Evolutionary conservation across 2,888 invertebrate genomes (phyloP), one percentile per base, ranked within the genome.

Genomic region (Ferrisia virgata): DNA sequence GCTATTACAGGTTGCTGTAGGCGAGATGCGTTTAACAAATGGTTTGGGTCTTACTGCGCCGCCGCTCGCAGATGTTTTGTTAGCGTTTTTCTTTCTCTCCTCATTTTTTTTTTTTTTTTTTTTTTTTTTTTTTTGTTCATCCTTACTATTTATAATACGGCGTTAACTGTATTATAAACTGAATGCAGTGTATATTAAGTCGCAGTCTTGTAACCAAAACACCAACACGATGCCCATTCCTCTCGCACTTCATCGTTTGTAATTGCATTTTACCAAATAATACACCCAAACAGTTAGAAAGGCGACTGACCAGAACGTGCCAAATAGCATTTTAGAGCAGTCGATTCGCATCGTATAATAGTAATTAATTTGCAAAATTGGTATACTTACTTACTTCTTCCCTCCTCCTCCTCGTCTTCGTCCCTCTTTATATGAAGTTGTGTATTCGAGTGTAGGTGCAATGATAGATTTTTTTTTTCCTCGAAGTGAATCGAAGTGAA

Each of bases 21-120:
- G 53, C 36, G 81, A 47, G 81, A 58, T 58, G 81, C 47, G 81
- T 81, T 28, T 81, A 81, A 81, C 81, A 81, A 81, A 81, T 81
- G 81, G 81, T 81, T 58, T 28, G 72, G 64, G 31, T 81, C 47
- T 22, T 81, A 47, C 36, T 33, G 33, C 33, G 58, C 81, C 81
- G 53, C 81, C 72, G 72, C 72, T 76, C 72, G 72, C 72, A 76
- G 72, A 76, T 76, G 72, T 76, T 76, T 76, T 76, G 72, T 76
- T 76, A 76, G 72, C 72, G 36, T 76, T 36, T 76, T 76, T 76
- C 25, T 36, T 18, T 76, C 36, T 72, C 18, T 53, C 53, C 22
- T 22, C 18, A n/a, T 8, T 36, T n/a, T 72, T 76, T 36, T 76
- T 76, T 18, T 76, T 28, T 18, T 76, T 76, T 76, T 31, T 36